Evolutionary conservation across 1,140 invertebrate genomes (phyloP).

Genomic region (Lineus longissimus): DNA sequence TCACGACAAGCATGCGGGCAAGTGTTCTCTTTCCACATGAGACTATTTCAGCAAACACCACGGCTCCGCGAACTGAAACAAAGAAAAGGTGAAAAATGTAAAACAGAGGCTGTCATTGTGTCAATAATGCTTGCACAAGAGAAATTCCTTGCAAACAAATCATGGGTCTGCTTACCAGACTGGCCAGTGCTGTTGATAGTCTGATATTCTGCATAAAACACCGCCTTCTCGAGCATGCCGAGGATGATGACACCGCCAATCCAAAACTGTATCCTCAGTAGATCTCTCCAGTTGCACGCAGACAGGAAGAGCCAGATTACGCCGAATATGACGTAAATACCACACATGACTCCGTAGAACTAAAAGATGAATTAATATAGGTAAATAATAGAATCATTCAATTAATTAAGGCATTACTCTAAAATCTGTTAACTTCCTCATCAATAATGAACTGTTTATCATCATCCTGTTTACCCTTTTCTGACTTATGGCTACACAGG

Average conservation of each 20-base stretch:
- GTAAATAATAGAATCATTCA: constrained; percentile 1
- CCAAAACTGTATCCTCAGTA: constrained; percentile 93
- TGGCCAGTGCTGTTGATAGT: constrained; percentile 71
- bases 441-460: neutral
- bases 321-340: constrained; percentile 79
- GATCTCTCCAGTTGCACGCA: constrained; percentile 80
- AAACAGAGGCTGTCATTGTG: neutral
- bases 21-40: constrained; percentile 84
- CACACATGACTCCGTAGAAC: constrained; percentile 90
- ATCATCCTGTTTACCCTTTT: neutral
- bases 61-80: constrained; percentile 60
- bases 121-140: too few relatives aligned
- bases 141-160: too few relatives aligned
- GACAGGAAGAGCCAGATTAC: constrained; percentile 79
- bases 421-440: constrained; percentile 2
- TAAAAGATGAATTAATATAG: constrained; percentile 50
- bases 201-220: constrained; percentile 86
- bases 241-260: constrained; percentile 84
- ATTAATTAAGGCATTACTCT: neutral
- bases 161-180: constrained; percentile 46
- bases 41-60: constrained; percentile 80
- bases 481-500: neutral
- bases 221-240: constrained; percentile 66
- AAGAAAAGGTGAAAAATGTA: neutral
- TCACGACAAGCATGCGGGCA: constrained; percentile 87